Percentiles rank a stretch among this genome's conserved stretches.
Evolutionary conservation across 2,113 vertebrate species (phyloP).

Genomic region (Hirundichthys speculiger): DNA sequence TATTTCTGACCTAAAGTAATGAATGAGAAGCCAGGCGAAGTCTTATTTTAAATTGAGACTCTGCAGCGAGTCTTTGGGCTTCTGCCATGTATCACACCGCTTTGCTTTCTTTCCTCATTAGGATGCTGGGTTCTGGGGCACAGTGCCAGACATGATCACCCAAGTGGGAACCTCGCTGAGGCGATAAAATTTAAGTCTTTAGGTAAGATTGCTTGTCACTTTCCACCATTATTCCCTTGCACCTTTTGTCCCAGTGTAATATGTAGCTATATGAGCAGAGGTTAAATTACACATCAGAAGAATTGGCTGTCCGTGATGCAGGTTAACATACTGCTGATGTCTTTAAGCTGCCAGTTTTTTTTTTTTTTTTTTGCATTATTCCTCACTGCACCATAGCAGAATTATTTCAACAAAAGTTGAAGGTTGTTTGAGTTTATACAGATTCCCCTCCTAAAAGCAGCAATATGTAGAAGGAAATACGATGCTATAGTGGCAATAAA

Average conservation of each 20-base stretch:
- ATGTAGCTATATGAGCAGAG: conserved; percentile 6
- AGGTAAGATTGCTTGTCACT: conserved; percentile 47
- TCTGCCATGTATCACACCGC: background rate
- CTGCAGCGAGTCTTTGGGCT: conserved; percentile 7
- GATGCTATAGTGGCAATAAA: background rate
- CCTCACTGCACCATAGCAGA: no score
- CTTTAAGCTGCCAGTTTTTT: background rate
- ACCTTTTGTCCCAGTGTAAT: conserved; percentile 2
- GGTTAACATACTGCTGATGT: background rate
- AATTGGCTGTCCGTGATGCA: no score
- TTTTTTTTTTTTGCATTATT: no score
- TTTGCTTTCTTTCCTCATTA: conserved; percentile 33
- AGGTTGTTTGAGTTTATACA: no score
- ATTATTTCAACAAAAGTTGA: no score
- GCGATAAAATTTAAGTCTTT: conserved; percentile 29
- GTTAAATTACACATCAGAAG: conserved; percentile 1
- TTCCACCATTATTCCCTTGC: conserved; percentile 20
- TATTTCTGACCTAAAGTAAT: background rate
- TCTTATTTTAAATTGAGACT: background rate
- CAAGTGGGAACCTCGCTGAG: conserved; percentile 26
- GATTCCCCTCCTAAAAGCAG: no score
- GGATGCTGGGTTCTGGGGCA: background rate
- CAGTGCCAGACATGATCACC: conserved; percentile 27
- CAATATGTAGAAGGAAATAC: no score
- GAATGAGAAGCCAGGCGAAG: background rate